Evolutionary conservation across 2,888 invertebrate genomes (phyloP).

Genomic region (Nemotelus pantherinus): DNA sequence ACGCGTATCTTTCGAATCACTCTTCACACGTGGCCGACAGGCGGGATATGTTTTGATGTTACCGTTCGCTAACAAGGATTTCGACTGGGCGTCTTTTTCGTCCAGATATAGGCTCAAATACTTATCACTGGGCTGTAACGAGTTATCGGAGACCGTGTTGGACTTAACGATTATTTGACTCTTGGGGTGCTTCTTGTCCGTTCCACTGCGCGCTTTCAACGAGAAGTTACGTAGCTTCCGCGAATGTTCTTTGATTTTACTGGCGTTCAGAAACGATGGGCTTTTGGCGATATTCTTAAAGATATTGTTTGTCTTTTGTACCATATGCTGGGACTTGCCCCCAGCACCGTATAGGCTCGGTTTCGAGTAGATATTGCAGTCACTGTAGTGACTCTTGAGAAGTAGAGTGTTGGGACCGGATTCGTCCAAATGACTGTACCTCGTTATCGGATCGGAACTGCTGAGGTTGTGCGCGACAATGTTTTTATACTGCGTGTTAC

Average conservation of each 20-base stretch:
- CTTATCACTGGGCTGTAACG: constrained; percentile 63
- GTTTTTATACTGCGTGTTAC: constrained; percentile 51
- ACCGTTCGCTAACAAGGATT: constrained; percentile 59
- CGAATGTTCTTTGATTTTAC: constrained; percentile 63
- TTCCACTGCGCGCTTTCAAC: constrained; percentile 53
- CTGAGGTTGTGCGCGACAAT: constrained; percentile 56
- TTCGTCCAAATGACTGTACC: constrained; percentile 55
- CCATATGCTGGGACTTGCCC: constrained; percentile 56
- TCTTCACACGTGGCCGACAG: constrained; percentile 62
- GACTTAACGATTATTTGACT: constrained; percentile 62
- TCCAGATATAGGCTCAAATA: constrained; percentile 63
- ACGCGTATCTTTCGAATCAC: constrained; percentile 59
- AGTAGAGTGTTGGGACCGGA: constrained; percentile 52
- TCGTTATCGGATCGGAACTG: constrained; percentile 57
- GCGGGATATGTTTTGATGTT: constrained; percentile 61
- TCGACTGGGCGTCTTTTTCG: constrained; percentile 56
- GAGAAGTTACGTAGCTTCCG: constrained; percentile 63
- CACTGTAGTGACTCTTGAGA: constrained; percentile 62
- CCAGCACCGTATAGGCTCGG: constrained; percentile 53
- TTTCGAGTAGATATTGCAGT: constrained; percentile 60
- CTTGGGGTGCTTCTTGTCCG: constrained; percentile 59
- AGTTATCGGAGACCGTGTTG: constrained; percentile 64
- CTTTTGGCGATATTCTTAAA: constrained; percentile 64
- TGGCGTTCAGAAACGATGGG: constrained; percentile 63
- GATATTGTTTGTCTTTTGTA: constrained; percentile 62